Base-by-base conservation (phyloP, 2,888 invertebrate species). In the Rhynchonema sp. region DNA sequence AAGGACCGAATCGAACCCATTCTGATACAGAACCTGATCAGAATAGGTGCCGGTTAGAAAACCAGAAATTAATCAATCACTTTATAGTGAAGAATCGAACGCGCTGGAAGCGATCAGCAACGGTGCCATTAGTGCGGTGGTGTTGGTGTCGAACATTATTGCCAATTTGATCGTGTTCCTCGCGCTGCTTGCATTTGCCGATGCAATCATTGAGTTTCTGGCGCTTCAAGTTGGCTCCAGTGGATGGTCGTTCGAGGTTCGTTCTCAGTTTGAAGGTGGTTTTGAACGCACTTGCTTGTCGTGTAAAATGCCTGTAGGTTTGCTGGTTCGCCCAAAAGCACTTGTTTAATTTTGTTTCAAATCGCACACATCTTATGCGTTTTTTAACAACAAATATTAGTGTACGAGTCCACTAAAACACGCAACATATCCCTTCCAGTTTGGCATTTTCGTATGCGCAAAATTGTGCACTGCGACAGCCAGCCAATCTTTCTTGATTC, bases 91-190 rank as follows among this genome's bases (percentile, higher is more conserved):
- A 65, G 87, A 87, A 70, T 79, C 82, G 1, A 89, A 89, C 58
- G 79, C 86, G 0, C 75, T 94, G 29, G 90, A 92, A 66, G 92
- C 94, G 0, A 91, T 89, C 0, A 83, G 86, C 0, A 84, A 85
- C 67, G 94, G 94, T 0, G 90, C 89, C 0, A 78, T 81, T 22
- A 81, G 83, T 67, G 88, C 85, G 1, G 82, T 87, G 2, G 77
- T 82, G 0, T 78, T 94, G 2, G 81, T 91, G 22, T 78, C 86
- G 9, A 87, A 87, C 66, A 87, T 94, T 62, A 80, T 85, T 3
- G 87, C 89, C 13, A 91, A 89, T 68, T 79, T 94, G 20, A 83
- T 92, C 0, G 88, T 89, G 0, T 91, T 91, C 69, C 82, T 91
- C 0, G 82, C 91, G 0, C 82, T 88, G 63, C 79, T 92, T 1